Percentiles rank a stretch among this genome's conserved stretches.
Conservation (phyloP, 1,140 invertebrate species). For the Drosophila orena region DNA sequence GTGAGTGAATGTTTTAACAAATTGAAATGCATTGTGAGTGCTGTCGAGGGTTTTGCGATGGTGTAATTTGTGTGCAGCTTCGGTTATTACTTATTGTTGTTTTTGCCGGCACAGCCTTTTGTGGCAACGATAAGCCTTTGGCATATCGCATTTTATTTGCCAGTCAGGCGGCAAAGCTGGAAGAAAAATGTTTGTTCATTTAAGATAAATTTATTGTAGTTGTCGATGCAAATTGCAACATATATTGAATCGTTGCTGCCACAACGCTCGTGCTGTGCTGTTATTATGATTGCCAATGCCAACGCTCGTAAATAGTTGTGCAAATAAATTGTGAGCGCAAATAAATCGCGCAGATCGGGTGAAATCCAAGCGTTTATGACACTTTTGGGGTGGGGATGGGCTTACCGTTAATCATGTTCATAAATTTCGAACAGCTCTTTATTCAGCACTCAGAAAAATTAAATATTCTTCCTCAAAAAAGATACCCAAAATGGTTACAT, state of each 20-base stretch:
- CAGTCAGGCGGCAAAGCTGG: slow-evolving; percentile 60
- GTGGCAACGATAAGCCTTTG: slow-evolving; percentile 74
- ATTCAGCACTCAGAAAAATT: slow-evolving; percentile 9
- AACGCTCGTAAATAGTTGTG: slow-evolving; percentile 70
- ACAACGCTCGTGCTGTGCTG: slow-evolving; percentile 6
- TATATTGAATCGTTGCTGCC: slow-evolving; percentile 75
- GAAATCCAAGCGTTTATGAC: slow-evolving; percentile 63
- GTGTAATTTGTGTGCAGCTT: slow-evolving; percentile 37
- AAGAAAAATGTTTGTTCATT: slow-evolving; percentile 82
- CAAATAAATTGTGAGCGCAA: slow-evolving; percentile 71
- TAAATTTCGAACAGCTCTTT: slow-evolving; percentile 57
- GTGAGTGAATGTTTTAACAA: slow-evolving; percentile 50
- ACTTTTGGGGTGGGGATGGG: slow-evolving; percentile 28
- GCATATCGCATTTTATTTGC: slow-evolving; percentile 74
- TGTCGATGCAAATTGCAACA: slow-evolving; percentile 78
- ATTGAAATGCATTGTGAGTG: slow-evolving; percentile 73
- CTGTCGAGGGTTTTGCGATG: slow-evolving; percentile 27
- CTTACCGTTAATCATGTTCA: slow-evolving; percentile 66
- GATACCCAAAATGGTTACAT: neutral
- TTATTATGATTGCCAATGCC: slow-evolving; percentile 41
- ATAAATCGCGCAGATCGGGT: slow-evolving; percentile 63
- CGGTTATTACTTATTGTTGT: slow-evolving; percentile 48
- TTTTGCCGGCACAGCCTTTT: slow-evolving; percentile 52
- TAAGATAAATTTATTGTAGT: slow-evolving; percentile 83
- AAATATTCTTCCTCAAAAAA: too few species aligned